Percentiles rank a stretch among this genome's conserved stretches.
These are phyloP conservation scores for Sesia apiformis DNA, from an alignment of 2,888 invertebrate species.

Conservation along the genomic window DNA sequence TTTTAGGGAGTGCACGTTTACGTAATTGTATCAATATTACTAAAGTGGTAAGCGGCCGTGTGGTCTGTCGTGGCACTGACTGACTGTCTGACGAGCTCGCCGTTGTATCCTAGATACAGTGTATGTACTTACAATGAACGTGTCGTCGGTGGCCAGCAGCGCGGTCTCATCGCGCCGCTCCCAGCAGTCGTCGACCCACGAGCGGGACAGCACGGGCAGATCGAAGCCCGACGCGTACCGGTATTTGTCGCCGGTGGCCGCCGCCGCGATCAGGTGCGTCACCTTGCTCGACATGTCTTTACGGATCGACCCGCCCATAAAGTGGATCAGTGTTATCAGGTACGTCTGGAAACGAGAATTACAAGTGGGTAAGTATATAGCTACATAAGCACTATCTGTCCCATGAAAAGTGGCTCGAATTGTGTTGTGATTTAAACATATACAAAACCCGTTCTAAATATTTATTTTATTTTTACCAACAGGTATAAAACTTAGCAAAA, in stretches of 20 bases:
- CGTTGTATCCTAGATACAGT: not conserved
- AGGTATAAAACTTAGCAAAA: too few species aligned
- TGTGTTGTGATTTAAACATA: too few species aligned
- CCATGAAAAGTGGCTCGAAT: too few species aligned
- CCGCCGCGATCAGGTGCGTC: slow-evolving; percentile 94
- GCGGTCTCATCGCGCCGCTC: slow-evolving; percentile 80
- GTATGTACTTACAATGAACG: slow-evolving; percentile 75
- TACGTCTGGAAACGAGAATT: slow-evolving; percentile 75
- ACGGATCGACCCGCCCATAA: slow-evolving; percentile 96
- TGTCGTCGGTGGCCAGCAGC: slow-evolving; percentile 81
- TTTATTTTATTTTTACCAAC: too few species aligned
- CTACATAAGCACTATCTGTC: too few species aligned
- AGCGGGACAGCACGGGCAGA: slow-evolving; percentile 88
- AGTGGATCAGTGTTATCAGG: slow-evolving; percentile 92
- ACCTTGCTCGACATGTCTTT: slow-evolving; percentile 91
- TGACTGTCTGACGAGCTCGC: too few species aligned
- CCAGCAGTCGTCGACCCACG: slow-evolving; percentile 94
- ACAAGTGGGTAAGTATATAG: too few species aligned
- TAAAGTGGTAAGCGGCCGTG: too few species aligned
- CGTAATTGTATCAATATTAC: too few species aligned
- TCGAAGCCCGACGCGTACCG: slow-evolving; percentile 93
- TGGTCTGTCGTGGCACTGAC: too few species aligned
- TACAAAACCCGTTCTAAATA: too few species aligned
- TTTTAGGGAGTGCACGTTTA: too few species aligned
- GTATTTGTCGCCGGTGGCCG: slow-evolving; percentile 93